Evolutionary conservation across 2,113 vertebrate genomes (phyloP).

Genomic region (Myotis brandtii): DNA sequence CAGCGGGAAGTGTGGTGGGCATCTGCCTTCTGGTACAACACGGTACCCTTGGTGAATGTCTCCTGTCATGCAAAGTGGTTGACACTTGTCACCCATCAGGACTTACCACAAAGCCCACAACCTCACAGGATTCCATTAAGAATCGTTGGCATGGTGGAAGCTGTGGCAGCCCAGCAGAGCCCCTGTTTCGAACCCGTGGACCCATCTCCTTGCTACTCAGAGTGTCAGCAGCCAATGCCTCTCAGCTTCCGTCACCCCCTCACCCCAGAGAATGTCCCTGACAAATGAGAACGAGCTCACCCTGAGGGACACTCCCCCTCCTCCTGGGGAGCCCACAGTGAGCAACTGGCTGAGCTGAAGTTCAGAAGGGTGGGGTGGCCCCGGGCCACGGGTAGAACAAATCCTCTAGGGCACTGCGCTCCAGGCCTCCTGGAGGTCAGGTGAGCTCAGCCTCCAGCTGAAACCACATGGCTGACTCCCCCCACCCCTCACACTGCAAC

Average conservation of each 20-base stretch:
- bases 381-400: accelerated
- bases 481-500: neutral
- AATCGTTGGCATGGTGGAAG: accelerated
- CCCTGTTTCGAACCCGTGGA: no score
- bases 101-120: neutral
- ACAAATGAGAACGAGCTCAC: neutral
- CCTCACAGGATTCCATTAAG: no score
- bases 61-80: neutral
- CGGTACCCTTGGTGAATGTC: accelerated
- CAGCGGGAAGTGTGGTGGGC: no score
- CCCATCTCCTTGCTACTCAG: accelerated
- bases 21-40: accelerated
- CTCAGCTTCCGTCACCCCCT: no score
- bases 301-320: accelerated
- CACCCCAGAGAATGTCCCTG: neutral
- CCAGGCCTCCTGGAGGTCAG: neutral
- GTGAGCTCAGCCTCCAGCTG: neutral
- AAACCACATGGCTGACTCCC: neutral
- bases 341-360: no score
- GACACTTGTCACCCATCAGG: accelerated
- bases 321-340: neutral
- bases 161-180: accelerated
- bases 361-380: neutral
- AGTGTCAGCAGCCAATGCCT: neutral
- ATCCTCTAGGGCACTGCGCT: accelerated